These are phyloP conservation scores for Theodoxus fluviatilis DNA, from an alignment of 2,888 invertebrate genomes.

Conservation along the genomic window DNA sequence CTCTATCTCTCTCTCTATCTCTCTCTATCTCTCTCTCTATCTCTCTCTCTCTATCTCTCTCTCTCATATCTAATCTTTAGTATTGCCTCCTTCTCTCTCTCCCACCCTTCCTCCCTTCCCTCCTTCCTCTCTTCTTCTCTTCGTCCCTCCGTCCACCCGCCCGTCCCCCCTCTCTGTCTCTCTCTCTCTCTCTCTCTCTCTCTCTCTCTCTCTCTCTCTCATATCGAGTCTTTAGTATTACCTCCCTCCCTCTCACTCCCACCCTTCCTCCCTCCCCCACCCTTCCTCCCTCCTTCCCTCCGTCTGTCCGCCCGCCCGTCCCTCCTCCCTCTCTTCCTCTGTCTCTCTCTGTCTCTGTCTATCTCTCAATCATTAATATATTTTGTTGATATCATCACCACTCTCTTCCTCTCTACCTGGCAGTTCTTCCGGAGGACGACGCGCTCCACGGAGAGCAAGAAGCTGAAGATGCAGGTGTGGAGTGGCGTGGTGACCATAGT, in stretches of 20 bases:
- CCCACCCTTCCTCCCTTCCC: not conserved
- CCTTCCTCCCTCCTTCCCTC: too few species aligned
- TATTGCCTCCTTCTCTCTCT: not conserved
- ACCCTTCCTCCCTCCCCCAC: too few species aligned
- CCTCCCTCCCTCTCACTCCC: too few species aligned
- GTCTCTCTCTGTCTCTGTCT: too few species aligned
- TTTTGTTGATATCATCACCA: too few species aligned
- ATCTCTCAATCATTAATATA: too few species aligned
- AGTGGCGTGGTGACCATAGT: slow-evolving; percentile 95
- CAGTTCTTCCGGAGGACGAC: slow-evolving; percentile 26
- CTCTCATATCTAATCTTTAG: not conserved
- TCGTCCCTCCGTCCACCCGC: not conserved
- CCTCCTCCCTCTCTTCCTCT: too few species aligned
- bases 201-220: too few species aligned
- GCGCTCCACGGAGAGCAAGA: slow-evolving; percentile 44
- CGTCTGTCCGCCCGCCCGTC: too few species aligned
- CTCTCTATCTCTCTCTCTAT: slow-evolving; percentile 22
- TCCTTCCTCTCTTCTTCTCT: slow-evolving; percentile 3
- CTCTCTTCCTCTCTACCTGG: not conserved
- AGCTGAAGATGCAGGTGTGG: slow-evolving; percentile 93
- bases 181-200: not conserved
- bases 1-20: slow-evolving; percentile 25
- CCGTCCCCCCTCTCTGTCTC: not conserved
- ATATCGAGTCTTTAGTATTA: too few species aligned
- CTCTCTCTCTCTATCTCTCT: not conserved